Evolutionary conservation across 2,797 vertebrate genomes (phyloP).

Genomic region (Chelon auratus): DNA sequence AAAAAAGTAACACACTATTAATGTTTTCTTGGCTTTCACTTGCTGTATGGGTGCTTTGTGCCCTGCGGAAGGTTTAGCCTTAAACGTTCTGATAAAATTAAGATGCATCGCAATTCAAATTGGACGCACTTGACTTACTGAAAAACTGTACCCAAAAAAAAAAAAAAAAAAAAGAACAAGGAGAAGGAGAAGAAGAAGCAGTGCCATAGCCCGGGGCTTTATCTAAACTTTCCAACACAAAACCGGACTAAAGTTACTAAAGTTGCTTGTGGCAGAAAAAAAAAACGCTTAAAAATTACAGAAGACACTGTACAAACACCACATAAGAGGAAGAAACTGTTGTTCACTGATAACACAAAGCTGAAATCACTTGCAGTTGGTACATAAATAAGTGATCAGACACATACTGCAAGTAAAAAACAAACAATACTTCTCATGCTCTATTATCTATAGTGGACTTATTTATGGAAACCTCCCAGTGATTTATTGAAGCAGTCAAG

Average conservation of each 20-base stretch:
- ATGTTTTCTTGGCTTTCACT: constrained; percentile 61
- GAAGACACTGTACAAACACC: constrained; percentile 1
- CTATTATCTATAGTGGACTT: neutral
- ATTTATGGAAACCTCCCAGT: neutral
- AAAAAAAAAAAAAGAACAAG: constrained; percentile 3
- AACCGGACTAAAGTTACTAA: constrained; percentile 32
- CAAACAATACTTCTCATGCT: neutral
- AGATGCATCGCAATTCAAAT: constrained; percentile 60
- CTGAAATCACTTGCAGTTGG: neutral
- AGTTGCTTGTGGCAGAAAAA: constrained; percentile 9
- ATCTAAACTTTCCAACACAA: constrained; percentile 49
- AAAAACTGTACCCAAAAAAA: neutral
- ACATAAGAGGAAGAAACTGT: neutral
- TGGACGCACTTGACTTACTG: constrained; percentile 56
- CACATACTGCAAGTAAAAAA: neutral
- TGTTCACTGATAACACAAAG: neutral
- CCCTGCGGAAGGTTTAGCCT: constrained; percentile 49
- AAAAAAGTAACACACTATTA: constrained; percentile 41
- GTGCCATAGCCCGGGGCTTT: constrained; percentile 35
- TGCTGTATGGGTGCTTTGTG: constrained; percentile 24
- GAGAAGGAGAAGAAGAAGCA: neutral
- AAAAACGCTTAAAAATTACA: constrained; percentile 7
- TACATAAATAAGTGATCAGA: neutral
- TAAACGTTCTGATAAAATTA: constrained; percentile 58
- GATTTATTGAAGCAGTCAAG: neutral